These are phyloP conservation scores for Conus ventricosus DNA, from an alignment of 1,140 invertebrate genomes.

Conservation along the genomic window DNA sequence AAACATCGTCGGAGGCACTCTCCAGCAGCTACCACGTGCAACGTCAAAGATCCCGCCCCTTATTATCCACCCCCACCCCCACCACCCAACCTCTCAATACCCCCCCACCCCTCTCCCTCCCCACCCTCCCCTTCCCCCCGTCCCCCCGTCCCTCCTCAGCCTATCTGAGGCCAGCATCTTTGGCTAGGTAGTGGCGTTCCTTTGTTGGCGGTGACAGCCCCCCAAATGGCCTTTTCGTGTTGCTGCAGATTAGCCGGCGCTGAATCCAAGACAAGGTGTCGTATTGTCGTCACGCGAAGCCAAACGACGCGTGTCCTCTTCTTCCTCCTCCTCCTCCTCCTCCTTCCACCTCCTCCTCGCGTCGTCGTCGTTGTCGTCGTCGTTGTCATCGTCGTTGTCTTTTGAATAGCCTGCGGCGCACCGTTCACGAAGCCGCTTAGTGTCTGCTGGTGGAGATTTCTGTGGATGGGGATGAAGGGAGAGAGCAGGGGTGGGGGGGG, in stretches of 20 bases:
- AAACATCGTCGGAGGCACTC: no score
- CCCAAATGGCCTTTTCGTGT: slow-evolving; percentile 6
- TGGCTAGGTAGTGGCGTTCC: neutral
- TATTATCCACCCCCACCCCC: neutral
- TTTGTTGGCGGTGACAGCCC: neutral
- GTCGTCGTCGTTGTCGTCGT: neutral
- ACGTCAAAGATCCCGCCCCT: neutral
- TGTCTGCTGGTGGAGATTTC: neutral
- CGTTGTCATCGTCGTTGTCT: neutral
- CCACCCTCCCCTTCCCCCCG: neutral
- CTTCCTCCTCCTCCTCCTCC: no score
- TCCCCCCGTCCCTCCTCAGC: neutral
- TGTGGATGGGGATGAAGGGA: neutral
- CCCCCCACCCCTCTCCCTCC: neutral
- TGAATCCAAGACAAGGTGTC: neutral
- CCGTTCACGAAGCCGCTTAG: neutral
- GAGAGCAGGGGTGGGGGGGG: neutral
- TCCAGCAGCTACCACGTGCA: neutral
- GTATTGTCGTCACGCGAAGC: neutral
- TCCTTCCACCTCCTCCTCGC: no score
- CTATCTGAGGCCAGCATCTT: neutral
- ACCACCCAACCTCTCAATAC: neutral
- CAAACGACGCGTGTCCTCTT: no score
- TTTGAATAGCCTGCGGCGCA: neutral
- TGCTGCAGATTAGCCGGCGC: neutral